phyloP scores from a whole-genome alignment of 2,888 invertebrate genomes.

The Bruchidius siliquastri region DNA sequence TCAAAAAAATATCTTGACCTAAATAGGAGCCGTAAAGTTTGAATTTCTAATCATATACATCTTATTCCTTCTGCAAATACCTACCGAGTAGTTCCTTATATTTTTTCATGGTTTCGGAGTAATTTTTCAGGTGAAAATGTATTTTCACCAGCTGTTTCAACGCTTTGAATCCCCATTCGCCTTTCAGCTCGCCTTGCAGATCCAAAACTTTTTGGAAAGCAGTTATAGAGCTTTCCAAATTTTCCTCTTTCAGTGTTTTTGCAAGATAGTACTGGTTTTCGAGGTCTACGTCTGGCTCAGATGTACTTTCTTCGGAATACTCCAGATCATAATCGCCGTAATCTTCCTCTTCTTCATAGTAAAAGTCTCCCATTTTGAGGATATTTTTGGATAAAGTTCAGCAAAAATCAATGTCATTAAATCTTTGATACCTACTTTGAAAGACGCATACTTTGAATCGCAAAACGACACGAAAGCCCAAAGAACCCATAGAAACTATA shows the following conservation, averaged over 20 bases:
- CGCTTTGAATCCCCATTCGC: slow-evolving; percentile 99
- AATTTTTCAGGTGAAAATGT: slow-evolving; percentile 86
- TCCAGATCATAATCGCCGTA: slow-evolving; percentile 84
- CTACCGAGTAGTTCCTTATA: slow-evolving; percentile 84
- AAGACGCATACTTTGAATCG: no score
- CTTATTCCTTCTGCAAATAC: not conserved
- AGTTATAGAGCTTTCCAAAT: slow-evolving; percentile 75
- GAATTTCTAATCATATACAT: not conserved
- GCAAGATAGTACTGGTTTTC: slow-evolving; percentile 99
- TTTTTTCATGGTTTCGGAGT: slow-evolving; percentile 56
- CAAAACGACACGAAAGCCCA: not conserved
- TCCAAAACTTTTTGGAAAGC: slow-evolving; percentile 97
- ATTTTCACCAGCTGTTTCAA: slow-evolving; percentile 99
- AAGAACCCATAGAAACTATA: not conserved
- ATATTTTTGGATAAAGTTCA: not conserved
- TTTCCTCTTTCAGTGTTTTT: slow-evolving; percentile 91
- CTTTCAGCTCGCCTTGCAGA: slow-evolving; percentile 92
- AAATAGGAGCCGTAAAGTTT: not conserved
- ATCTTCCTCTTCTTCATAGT: slow-evolving; percentile 73
- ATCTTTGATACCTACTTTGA: not conserved
- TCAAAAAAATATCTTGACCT: not conserved
- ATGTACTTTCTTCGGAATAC: slow-evolving; percentile 98
- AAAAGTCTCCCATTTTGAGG: slow-evolving; percentile 21
- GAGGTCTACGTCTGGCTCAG: slow-evolving; percentile 97
- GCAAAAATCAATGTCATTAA: not conserved